Evolutionary conservation across 1,140 invertebrate species (phyloP).

Genomic region (Atopsyche davidsoni): DNA sequence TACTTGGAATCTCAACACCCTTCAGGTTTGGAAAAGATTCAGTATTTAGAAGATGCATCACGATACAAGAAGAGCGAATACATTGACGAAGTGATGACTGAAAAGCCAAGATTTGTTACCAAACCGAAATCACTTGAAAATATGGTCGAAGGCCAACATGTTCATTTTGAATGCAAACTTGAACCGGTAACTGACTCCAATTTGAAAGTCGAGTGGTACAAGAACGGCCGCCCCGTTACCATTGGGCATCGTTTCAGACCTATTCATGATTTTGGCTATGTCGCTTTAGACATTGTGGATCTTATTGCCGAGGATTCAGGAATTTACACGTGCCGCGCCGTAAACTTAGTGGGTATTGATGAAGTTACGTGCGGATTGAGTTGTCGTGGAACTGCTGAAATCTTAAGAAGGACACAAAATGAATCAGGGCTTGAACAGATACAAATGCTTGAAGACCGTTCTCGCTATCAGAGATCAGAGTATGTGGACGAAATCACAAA

Average conservation of each 20-base stretch:
- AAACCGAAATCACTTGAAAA: slow-evolving; percentile 80
- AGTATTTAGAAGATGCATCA: slow-evolving; percentile 82
- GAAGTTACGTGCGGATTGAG: slow-evolving; percentile 70
- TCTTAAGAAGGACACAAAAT: slow-evolving; percentile 77
- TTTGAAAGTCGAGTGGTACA: slow-evolving; percentile 90
- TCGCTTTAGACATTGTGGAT: slow-evolving; percentile 86
- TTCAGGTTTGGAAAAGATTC: slow-evolving; percentile 82
- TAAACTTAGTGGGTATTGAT: slow-evolving; percentile 80
- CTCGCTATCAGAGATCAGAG: slow-evolving; percentile 67
- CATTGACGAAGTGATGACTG: slow-evolving; percentile 75
- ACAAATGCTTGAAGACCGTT: slow-evolving; percentile 78
- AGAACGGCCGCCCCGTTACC: slow-evolving; percentile 81
- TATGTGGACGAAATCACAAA: slow-evolving; percentile 74
- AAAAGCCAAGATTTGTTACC: slow-evolving; percentile 77
- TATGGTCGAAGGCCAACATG: slow-evolving; percentile 84
- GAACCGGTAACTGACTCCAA: slow-evolving; percentile 95
- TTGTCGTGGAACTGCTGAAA: slow-evolving; percentile 68
- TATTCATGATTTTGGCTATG: slow-evolving; percentile 94
- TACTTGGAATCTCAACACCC: slow-evolving; percentile 81
- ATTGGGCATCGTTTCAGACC: slow-evolving; percentile 87
- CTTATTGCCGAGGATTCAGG: slow-evolving; percentile 90
- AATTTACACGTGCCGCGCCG: slow-evolving; percentile 88
- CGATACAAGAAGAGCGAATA: slow-evolving; percentile 76
- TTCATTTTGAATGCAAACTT: slow-evolving; percentile 96
- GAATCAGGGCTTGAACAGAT: slow-evolving; percentile 81